These are phyloP conservation scores for Caprella mutica DNA, from an alignment of 2,888 invertebrate genomes.

Conservation along the genomic window DNA sequence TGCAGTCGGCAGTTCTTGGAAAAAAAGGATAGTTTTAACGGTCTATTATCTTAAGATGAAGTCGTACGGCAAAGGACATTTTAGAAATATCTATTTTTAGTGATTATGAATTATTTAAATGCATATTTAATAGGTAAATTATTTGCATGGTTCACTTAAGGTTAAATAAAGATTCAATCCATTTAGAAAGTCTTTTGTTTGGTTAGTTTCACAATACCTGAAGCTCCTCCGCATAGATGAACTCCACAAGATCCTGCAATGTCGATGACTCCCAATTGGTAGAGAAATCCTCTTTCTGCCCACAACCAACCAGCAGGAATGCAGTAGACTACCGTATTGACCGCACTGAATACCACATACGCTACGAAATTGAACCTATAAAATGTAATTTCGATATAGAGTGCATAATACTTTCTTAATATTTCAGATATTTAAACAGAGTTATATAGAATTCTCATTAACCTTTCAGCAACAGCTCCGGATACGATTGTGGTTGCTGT, in stretches of 20 bases:
- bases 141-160: too few relatives aligned
- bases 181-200: too few relatives aligned
- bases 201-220: too few relatives aligned
- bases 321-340: constrained; percentile 82
- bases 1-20: too few relatives aligned
- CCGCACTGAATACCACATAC: constrained; percentile 75
- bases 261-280: constrained; percentile 72
- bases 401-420: background rate
- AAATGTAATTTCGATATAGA: background rate
- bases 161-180: too few relatives aligned
- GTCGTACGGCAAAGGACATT: too few relatives aligned
- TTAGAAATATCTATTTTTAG: too few relatives aligned
- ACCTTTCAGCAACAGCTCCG: constrained; percentile 91
- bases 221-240: constrained; percentile 65
- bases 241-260: constrained; percentile 83
- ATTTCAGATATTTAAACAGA: background rate
- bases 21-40: too few relatives aligned
- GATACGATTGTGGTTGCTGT: constrained; percentile 84
- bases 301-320: constrained; percentile 89
- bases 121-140: too few relatives aligned
- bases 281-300: constrained; percentile 74
- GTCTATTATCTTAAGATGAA: too few relatives aligned
- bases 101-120: too few relatives aligned
- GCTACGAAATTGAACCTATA: constrained; percentile 76
- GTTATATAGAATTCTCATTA: background rate